Evolutionary conservation across 2,888 invertebrate genomes (phyloP), one percentile per base, ranked within the genome.

Genomic region (Diaprepes abbreviatus): DNA sequence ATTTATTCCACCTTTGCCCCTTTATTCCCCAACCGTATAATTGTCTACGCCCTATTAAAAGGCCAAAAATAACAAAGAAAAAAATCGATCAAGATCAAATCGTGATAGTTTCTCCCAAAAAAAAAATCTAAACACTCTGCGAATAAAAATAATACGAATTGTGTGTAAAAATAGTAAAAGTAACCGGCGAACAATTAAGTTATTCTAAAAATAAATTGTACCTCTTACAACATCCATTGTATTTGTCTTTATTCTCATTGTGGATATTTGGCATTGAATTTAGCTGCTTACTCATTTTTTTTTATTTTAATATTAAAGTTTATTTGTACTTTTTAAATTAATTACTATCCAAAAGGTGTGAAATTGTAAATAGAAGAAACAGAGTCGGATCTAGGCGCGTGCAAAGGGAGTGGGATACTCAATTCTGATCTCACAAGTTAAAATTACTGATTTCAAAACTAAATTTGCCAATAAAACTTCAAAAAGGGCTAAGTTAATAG

Each of bases 161-260:
- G 43, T 21, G 19, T 43, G 21, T 19, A 43, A 43, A 40, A 40
- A 40, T 40, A 40, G 40, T 40, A 40, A 40, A 40, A 40, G 40
- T 40, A 17, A 17, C 17, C 40, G 10, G 36, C 6, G 1, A 33
- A 10, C 33, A 36, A 43, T n/a, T 43, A n/a, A 6, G 3, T 43
- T 40, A 40, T 40, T 40, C 40, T 40, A 40, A 40, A 40, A 40
- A 40, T 40, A 40, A 17, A 43, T 43, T 43, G 43, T 10, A 21
- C 21, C 43, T 43, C 6, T 43, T 43, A 21, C 21, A 43, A 43
- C 12, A 21, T n/a, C 14, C 1, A 21, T n/a, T 43, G n/a, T 14
- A 10, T n/a, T 43, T 36, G 6, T 36, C 1, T 17, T 17, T 40
- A 2, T 17, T 43, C 1, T 21, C 7, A 40, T 40, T 16, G 17